Percentiles rank a stretch among this genome's conserved stretches.
Evolutionary conservation across 1,140 invertebrate genomes (phyloP).

Genomic region (Eupristina koningsbergeri): DNA sequence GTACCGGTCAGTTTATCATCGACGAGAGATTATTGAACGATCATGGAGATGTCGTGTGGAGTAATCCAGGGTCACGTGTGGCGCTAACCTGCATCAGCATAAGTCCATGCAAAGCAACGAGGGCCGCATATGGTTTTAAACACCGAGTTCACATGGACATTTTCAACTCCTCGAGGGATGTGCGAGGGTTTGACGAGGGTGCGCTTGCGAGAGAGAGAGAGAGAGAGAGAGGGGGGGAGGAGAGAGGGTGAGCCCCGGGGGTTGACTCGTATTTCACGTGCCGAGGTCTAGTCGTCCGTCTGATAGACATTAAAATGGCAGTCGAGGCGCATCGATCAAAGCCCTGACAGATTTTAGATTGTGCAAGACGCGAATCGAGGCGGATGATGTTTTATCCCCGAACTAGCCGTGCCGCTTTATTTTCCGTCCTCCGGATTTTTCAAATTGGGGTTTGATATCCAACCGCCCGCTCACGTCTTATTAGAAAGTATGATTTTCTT

Average conservation of each 20-base stretch:
- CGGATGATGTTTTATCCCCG: conserved; percentile 55
- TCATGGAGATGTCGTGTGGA: neutral
- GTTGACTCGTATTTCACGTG: conserved; percentile 69
- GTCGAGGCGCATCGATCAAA: conserved; percentile 70
- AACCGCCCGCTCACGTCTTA: conserved; percentile 15
- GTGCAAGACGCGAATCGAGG: conserved; percentile 57
- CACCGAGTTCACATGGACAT: conserved; percentile 65
- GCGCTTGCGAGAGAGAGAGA: conserved; percentile 51
- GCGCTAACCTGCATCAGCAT: neutral
- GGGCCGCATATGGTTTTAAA: conserved; percentile 58
- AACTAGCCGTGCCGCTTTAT: neutral
- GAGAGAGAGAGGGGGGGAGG: neutral
- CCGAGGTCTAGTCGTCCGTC: conserved; percentile 62
- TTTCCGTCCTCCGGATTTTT: conserved; percentile 50
- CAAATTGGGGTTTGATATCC: conserved; percentile 54
- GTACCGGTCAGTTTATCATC: neutral
- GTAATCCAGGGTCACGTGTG: neutral
- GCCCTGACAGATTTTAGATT: conserved; percentile 73
- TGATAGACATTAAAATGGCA: conserved; percentile 72
- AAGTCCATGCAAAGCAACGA: neutral
- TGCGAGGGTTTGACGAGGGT: conserved; percentile 64
- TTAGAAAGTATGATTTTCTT: conserved; percentile 46
- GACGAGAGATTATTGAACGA: conserved; percentile 20
- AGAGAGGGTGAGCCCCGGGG: conserved; percentile 53
- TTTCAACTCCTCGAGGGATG: conserved; percentile 70